Conservation (phyloP, 2,113 vertebrate genomes). For the Leptodactylus fuscus region DNA sequence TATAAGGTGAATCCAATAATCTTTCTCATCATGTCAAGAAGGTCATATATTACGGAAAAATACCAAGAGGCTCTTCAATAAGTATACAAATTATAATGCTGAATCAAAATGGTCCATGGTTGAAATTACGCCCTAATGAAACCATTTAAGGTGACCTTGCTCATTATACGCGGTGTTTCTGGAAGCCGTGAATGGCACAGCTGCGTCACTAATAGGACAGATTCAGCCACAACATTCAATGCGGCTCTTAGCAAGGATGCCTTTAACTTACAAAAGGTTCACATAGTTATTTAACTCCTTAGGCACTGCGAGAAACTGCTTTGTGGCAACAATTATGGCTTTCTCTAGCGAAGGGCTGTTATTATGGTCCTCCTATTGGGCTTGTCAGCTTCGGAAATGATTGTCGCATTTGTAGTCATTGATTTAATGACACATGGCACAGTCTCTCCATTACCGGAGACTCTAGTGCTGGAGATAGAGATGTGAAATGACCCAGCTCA, state of each 20-base stretch:
- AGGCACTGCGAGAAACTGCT: not conserved
- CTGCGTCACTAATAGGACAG: conserved; percentile 24
- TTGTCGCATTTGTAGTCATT: conserved; percentile 53
- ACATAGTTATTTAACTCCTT: conserved; percentile 31
- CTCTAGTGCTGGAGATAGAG: conserved; percentile 26
- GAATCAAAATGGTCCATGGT: conserved; percentile 20
- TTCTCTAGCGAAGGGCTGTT: not conserved
- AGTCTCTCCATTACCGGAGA: conserved; percentile 54
- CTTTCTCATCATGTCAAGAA: conserved; percentile 6
- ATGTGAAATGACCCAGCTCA: conserved; percentile 40
- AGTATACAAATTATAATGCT: not conserved
- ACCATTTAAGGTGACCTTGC: conserved; percentile 51
- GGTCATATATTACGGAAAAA: not conserved
- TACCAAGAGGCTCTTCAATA: not conserved
- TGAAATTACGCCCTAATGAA: conserved; percentile 49
- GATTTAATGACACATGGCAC: conserved; percentile 53
- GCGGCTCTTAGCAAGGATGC: not conserved
- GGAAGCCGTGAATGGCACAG: conserved; percentile 21
- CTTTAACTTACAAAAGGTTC: not conserved
- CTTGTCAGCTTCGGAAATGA: conserved; percentile 47
- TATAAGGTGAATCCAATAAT: not conserved
- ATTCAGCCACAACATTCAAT: not conserved
- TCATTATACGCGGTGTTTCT: not conserved
- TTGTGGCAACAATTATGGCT: not conserved
- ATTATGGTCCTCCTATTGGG: conserved; percentile 8